Base-by-base conservation (phyloP, 2,797 vertebrate species). In the Pipistrellus nathusii region DNA sequence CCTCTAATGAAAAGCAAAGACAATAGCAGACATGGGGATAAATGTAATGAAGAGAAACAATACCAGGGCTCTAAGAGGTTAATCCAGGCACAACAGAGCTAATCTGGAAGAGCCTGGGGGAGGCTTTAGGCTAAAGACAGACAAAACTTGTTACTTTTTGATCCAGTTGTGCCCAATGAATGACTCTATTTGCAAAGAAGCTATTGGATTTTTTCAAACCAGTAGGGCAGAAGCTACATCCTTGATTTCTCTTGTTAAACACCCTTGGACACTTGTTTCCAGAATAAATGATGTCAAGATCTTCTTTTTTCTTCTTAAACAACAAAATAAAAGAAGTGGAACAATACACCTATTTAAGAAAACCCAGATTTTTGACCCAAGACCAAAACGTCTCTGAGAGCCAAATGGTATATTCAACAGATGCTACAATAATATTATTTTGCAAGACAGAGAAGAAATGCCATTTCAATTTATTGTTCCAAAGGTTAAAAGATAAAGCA, bases 21-120 rank as follows among this genome's bases (percentile, higher is more conserved):
- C 97, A 98, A 98, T 97, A 92, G 97, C 96, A 97, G 97, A 98
- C 98, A 97, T 90, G 90, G 93, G 98, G 98, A 97, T 98, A 97
- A 98, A 97, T 95, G 98, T 97, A 98, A 98, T 97, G 98, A 98
- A 97, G 96, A 97, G 96, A 97, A 98, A 98, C 98, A 98, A 98
- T 97, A 75, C 94, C 69, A 55, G 95, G 97, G 90, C 97, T 97
- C 89, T 92, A 64, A 95, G 96, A 91, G 97, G 97, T 98, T 98
- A 98, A 98, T 98, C 98, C 97, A 94, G 97, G 96, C 96, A 98
- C 98, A 97, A 96, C 94, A 90, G 97, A 97, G 97, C 96, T 98
- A 98, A 98, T 98, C 98, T 98, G 96, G 89, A 94, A 97, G 96
- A 93, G 90, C 75, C 82, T 51, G 90, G 90, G 97, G 95, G 91